These are phyloP conservation scores for Fissipunctia ypsillon DNA, from an alignment of 2,888 invertebrate species.

Conservation along the genomic window DNA sequence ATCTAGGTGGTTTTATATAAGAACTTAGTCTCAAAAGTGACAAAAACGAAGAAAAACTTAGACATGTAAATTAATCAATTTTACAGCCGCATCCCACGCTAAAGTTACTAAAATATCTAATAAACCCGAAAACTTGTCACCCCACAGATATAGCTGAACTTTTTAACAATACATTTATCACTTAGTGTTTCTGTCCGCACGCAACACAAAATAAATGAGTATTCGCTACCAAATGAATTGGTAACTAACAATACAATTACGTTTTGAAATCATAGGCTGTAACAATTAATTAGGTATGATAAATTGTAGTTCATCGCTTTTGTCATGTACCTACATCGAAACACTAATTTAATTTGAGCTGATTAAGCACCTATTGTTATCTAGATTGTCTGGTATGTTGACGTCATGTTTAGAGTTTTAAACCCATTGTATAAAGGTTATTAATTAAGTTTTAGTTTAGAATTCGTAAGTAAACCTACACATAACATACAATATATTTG, in stretches of 20 bases:
- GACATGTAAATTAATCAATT: background rate
- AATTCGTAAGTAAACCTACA: background rate
- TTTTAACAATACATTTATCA: constrained; percentile 26
- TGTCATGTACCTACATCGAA: constrained; percentile 6
- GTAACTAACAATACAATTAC: constrained; percentile 45
- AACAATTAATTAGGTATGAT: constrained; percentile 52
- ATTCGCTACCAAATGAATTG: constrained; percentile 43
- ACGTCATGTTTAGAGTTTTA: background rate
- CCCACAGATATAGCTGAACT: background rate
- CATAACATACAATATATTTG: too few species aligned
- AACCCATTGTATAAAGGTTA: background rate
- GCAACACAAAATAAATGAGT: constrained; percentile 50
- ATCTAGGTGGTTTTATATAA: too few species aligned
- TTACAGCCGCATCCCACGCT: background rate
- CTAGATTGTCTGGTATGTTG: constrained; percentile 1
- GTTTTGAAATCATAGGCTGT: constrained; percentile 43
- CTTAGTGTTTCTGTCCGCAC: constrained; percentile 29
- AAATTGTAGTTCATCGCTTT: constrained; percentile 44
- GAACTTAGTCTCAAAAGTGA: too few species aligned
- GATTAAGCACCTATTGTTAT: constrained; percentile 46
- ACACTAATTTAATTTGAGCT: constrained; percentile 37
- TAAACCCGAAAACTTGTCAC: constrained; percentile 14
- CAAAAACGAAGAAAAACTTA: background rate
- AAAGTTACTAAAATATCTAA: constrained; percentile 4
- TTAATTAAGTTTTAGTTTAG: background rate